Conservation (phyloP, 2,797 vertebrate species). For the Coendou prehensilis region DNA sequence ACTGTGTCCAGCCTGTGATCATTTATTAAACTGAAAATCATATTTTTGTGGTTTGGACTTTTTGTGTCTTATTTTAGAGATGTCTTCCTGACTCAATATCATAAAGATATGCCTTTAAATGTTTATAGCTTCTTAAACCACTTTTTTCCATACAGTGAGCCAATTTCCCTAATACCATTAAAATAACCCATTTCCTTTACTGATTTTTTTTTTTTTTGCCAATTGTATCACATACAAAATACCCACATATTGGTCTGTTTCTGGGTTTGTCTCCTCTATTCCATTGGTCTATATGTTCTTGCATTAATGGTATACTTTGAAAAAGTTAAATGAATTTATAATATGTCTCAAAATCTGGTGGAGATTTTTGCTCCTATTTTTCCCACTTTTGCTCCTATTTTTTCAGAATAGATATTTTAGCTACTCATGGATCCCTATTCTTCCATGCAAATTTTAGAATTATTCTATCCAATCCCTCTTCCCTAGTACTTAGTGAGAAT, state of each 20-base stretch:
- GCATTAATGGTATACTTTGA: neutral
- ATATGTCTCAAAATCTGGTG: neutral
- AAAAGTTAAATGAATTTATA: neutral
- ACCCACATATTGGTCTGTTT: neutral
- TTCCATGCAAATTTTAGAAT: neutral
- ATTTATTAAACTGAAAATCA: slow-evolving; percentile 34
- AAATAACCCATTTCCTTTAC: neutral
- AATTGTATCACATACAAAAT: neutral
- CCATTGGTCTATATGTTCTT: neutral
- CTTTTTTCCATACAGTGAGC: neutral
- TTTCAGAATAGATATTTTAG: neutral
- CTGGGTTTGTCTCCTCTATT: neutral
- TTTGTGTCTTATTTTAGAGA: slow-evolving; percentile 45
- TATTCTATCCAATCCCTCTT: neutral
- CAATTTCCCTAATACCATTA: neutral
- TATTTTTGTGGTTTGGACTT: slow-evolving; percentile 11
- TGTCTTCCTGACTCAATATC: neutral
- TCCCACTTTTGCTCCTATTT: slow-evolving; percentile 11
- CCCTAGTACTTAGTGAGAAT: neutral
- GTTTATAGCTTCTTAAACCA: slow-evolving; percentile 34
- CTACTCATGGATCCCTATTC: neutral
- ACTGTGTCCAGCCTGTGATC: neutral
- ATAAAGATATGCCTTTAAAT: neutral
- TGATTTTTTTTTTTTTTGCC: neutral
- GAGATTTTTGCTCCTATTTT: neutral